Conservation (phyloP, 1,140 invertebrate genomes). For the Potamilus streckersoni region DNA sequence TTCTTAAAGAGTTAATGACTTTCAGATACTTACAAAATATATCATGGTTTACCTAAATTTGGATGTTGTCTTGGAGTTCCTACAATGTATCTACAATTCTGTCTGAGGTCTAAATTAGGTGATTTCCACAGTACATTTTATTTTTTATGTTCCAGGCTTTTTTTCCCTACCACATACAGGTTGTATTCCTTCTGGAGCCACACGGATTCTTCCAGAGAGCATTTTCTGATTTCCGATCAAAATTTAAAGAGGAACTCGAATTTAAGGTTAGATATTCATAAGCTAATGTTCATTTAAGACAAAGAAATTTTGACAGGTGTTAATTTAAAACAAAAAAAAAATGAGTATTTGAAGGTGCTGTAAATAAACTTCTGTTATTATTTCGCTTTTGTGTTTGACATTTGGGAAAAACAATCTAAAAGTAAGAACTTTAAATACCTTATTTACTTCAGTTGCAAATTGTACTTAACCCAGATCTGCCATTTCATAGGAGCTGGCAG, state of each 20-base stretch:
- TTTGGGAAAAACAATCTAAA: not conserved
- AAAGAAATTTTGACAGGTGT: not conserved
- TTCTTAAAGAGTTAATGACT: not conserved
- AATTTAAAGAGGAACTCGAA: conserved; percentile 93
- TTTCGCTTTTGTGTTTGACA: not conserved
- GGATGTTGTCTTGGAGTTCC: not conserved
- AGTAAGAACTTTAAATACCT: not conserved
- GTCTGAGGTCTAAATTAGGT: too few relatives aligned
- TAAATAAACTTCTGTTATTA: not conserved
- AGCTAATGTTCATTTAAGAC: not conserved
- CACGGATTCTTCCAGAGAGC: conserved; percentile 95
- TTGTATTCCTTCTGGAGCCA: conserved; percentile 91
- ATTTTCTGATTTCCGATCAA: conserved; percentile 94
- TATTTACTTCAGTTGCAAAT: too few relatives aligned
- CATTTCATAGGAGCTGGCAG: too few relatives aligned
- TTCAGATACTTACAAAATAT: not conserved
- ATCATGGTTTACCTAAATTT: not conserved
- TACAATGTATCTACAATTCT: not conserved
- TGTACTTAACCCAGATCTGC: too few relatives aligned
- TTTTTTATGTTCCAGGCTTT: conserved; percentile 78
- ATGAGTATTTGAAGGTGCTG: not conserved
- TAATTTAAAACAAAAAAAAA: not conserved
- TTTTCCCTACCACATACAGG: conserved; percentile 93
- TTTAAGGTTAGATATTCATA: conserved; percentile 77
- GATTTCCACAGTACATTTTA: too few relatives aligned